Evolutionary conservation across 2,797 vertebrate genomes (phyloP).

Genomic region (Syndactyla subalaris): DNA sequence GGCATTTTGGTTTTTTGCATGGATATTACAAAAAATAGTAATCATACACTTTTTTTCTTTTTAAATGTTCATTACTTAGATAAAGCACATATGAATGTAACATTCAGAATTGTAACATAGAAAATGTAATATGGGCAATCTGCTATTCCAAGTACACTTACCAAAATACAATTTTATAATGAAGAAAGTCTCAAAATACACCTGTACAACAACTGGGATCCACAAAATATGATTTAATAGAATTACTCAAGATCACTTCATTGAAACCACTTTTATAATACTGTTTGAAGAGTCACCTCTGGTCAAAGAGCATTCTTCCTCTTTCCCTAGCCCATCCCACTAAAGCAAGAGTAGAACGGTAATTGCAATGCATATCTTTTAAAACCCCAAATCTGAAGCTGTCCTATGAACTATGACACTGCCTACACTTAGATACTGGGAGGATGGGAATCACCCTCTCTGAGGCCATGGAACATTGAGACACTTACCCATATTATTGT

Average conservation of each 20-base stretch:
- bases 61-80: slow-evolving; percentile 73
- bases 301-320: slow-evolving; percentile 50
- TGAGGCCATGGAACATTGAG: slow-evolving; percentile 59
- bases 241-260: slow-evolving; percentile 69
- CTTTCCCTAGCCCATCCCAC: slow-evolving; percentile 11
- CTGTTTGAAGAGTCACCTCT: slow-evolving; percentile 59
- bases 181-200: slow-evolving; percentile 77
- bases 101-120: slow-evolving; percentile 73
- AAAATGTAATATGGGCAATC: slow-evolving; percentile 72
- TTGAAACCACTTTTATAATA: slow-evolving; percentile 68
- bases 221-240: slow-evolving; percentile 72
- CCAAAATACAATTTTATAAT: slow-evolving; percentile 77
- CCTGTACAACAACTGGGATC: slow-evolving; percentile 71
- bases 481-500: slow-evolving; percentile 58
- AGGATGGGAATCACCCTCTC: slow-evolving; percentile 30
- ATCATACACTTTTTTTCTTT: slow-evolving; percentile 72
- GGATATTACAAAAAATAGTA: slow-evolving; percentile 79
- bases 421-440: slow-evolving; percentile 44
- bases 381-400: slow-evolving; percentile 38
- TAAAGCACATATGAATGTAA: slow-evolving; percentile 74
- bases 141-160: slow-evolving; percentile 76
- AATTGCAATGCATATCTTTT: not conserved
- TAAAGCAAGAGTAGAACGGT: slow-evolving; percentile 46
- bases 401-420: slow-evolving; percentile 51
- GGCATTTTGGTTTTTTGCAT: slow-evolving; percentile 63